phyloP scores from a whole-genome alignment of 92 coral and sea anemone genomes.

The Ricordea florida region DNA sequence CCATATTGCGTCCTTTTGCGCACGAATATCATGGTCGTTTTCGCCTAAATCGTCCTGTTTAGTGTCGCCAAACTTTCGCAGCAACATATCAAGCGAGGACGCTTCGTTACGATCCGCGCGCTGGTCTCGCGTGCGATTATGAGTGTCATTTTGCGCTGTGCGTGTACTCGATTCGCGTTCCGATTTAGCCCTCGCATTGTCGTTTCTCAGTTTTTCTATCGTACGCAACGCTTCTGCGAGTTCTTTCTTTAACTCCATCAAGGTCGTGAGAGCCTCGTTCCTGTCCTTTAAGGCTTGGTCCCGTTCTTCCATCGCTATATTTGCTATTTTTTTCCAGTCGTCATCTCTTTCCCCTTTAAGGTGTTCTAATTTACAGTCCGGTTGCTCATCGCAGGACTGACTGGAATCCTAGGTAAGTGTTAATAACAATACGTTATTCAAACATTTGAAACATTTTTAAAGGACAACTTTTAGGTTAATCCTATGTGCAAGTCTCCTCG shows the following conservation, averaged over 20 bases:
- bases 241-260: slow-evolving; percentile 90
- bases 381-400: not conserved
- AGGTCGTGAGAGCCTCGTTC: slow-evolving; percentile 83
- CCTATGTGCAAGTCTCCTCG: too few relatives aligned
- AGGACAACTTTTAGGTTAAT: too few relatives aligned
- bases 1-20: slow-evolving; percentile 71
- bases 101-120: not conserved
- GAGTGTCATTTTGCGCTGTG: not conserved
- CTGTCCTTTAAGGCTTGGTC: slow-evolving; percentile 89
- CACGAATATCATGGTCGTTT: slow-evolving; percentile 26
- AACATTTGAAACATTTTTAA: too few relatives aligned
- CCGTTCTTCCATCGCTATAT: slow-evolving; percentile 79
- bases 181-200: not conserved
- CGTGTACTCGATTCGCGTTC: not conserved
- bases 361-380: slow-evolving; percentile 13
- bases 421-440: too few relatives aligned
- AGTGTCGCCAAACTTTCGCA: not conserved
- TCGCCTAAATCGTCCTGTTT: slow-evolving; percentile 9
- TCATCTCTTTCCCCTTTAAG: slow-evolving; percentile 67
- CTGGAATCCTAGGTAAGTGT: slow-evolving; percentile 1
- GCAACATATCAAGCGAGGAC: not conserved
- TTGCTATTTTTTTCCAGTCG: slow-evolving; percentile 71
- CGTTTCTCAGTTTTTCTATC: slow-evolving; percentile 41
- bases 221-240: slow-evolving; percentile 58
- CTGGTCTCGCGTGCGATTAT: not conserved